A percentile compares a stretch with the other conserved stretches of the same genome.
phyloP scores from a whole-genome alignment of 2,797 vertebrate genomes.

The Eospalax fontanierii region DNA sequence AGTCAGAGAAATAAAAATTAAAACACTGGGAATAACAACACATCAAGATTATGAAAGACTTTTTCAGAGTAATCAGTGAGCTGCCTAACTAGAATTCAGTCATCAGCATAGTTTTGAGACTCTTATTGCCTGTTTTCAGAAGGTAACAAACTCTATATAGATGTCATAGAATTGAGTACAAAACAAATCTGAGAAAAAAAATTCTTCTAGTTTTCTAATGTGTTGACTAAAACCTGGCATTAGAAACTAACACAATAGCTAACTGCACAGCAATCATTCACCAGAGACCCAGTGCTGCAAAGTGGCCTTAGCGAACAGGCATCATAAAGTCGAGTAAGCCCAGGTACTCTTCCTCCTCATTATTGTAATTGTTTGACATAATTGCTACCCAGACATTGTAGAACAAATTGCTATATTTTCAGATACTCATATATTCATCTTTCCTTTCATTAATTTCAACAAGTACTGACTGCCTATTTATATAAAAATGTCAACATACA shows the following conservation, averaged over 20 bases:
- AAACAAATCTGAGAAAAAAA: not conserved
- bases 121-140: not conserved
- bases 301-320: not conserved
- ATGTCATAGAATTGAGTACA: not conserved
- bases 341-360: not conserved
- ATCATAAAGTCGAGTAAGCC: not conserved
- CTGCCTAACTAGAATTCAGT: not conserved
- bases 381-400: not conserved
- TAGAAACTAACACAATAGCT: not conserved
- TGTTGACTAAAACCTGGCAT: not conserved
- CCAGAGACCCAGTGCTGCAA: not conserved
- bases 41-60: not conserved
- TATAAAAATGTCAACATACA: not conserved
- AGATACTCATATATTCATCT: not conserved
- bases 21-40: not conserved
- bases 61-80: not conserved
- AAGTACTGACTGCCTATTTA: not conserved
- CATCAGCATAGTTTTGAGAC: not conserved
- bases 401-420: not conserved
- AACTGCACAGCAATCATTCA: not conserved
- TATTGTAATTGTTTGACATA: not conserved
- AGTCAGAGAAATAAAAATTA: too few species aligned
- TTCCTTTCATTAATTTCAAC: slow-evolving; percentile 11
- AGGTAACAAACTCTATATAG: not conserved
- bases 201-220: not conserved